These are phyloP conservation scores for Argya squamiceps DNA, from an alignment of 2,797 vertebrate species.

Conservation along the genomic window DNA sequence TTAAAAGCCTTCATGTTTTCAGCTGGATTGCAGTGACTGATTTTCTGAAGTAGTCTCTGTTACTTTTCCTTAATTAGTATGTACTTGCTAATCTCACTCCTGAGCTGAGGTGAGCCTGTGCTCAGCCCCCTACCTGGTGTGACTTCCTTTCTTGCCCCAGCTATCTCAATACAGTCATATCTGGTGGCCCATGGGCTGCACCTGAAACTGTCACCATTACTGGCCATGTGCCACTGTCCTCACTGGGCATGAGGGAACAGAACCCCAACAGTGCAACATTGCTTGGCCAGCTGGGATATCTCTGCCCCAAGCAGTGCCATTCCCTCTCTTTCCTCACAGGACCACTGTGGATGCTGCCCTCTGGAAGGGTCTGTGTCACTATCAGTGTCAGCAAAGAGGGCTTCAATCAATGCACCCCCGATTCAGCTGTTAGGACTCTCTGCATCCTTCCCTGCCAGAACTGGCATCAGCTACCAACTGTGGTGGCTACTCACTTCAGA, in stretches of 20 bases:
- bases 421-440: not conserved
- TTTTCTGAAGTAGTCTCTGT: not conserved
- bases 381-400: not conserved
- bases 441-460: not conserved
- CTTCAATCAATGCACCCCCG: not conserved
- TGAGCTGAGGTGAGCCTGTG: not conserved
- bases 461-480: not conserved
- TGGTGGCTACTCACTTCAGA: constrained; percentile 24
- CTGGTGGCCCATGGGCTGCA: not conserved
- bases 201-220: not conserved
- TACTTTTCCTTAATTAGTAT: not conserved
- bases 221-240: not conserved
- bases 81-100: not conserved
- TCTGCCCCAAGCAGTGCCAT: not conserved
- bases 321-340: not conserved
- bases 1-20: not conserved
- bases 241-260: rapidly evolving
- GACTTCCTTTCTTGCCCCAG: not conserved
- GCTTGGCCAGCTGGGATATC: not conserved
- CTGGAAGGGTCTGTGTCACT: rapidly evolving
- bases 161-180: not conserved
- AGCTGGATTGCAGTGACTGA: not conserved
- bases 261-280: no score
- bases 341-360: not conserved
- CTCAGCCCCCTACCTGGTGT: not conserved